Base-by-base conservation (phyloP, 1,140 invertebrate species). In the Leptopilina clavipes region DNA sequence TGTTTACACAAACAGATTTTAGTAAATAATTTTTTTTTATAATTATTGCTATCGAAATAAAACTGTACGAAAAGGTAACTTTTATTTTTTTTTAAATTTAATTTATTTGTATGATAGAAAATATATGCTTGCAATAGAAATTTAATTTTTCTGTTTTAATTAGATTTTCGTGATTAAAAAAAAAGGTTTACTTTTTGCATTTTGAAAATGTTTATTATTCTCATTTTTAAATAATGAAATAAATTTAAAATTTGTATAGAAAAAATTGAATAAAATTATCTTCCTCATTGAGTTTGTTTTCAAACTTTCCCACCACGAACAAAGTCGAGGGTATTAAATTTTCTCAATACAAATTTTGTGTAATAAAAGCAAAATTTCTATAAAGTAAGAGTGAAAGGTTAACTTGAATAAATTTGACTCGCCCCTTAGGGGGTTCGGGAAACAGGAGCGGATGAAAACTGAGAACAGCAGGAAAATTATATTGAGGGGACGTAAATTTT, bases 401-500 rank as follows among this genome's bases (percentile, higher is more conserved):
- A 22, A 65, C 22, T 65, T 65, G 59, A 65, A 65, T 65, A 65
- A 65, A 65, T 65, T 65, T 31, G 25, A 65, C 12, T 12, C 8
- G 56, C 18, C 59, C 59, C 59, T 65, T 40, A 40, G 1, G 59
- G 59, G 59, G 25, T 12, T 65, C 8, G 19, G 22, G 56, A 65
- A 22, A 65, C 22, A 65, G 9, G 19, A n/a, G 14, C 22, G 11
- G 1, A 17, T 52, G 48, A 17, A 52, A 52, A 52, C 12, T 59
- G 56, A 31, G 11, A 25, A 9, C 59, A 65, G 22, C 22, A n/a
- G 25, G 59, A 65, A 37, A 65, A 65, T 14, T 31, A 5, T 10
- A 31, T 17, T 3, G 10, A 2, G 18, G 3, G 0, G 19, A 1
- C 76, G 70, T 1, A 71, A 19, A 43, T 40, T 73, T 73, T 73